Evolutionary conservation across 2,888 invertebrate genomes (phyloP).

Genomic region (Drosophila mimetica): DNA sequence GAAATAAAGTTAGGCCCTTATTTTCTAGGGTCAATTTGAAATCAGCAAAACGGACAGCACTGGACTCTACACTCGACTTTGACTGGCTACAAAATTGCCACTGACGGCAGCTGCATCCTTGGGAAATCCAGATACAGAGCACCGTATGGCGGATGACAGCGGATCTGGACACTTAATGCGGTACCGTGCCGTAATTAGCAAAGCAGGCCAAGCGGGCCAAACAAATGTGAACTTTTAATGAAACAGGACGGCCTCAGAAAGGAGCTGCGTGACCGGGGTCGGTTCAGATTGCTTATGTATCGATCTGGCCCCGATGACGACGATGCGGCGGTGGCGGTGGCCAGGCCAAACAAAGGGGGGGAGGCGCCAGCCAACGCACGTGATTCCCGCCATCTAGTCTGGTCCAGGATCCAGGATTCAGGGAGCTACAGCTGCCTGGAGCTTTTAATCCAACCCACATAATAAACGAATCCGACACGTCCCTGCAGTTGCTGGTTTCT

Average conservation of each 20-base stretch:
- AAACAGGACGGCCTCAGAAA: slow-evolving; percentile 20
- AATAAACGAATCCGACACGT: slow-evolving; percentile 55
- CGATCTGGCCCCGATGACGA: slow-evolving; percentile 20
- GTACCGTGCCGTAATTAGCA: slow-evolving; percentile 35
- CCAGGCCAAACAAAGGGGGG: slow-evolving; percentile 1
- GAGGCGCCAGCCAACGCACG: slow-evolving; percentile 10
- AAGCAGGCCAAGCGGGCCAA: slow-evolving; percentile 21
- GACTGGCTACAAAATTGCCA: not conserved
- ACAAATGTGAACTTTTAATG: slow-evolving; percentile 47
- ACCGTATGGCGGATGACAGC: slow-evolving; percentile 19
- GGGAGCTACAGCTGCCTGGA: slow-evolving; percentile 22
- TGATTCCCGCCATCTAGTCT: slow-evolving; percentile 32
- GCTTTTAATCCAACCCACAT: slow-evolving; percentile 56
- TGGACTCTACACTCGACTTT: not conserved
- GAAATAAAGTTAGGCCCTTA: too few species aligned
- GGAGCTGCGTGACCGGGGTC: slow-evolving; percentile 19
- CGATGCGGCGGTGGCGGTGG: too few species aligned
- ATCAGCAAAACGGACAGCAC: not conserved
- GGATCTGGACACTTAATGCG: slow-evolving; percentile 31
- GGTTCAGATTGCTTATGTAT: slow-evolving; percentile 23
- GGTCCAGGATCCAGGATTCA: not conserved
- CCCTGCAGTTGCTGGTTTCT: slow-evolving; percentile 35
- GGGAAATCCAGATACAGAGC: not conserved
- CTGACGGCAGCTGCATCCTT: slow-evolving; percentile 15
- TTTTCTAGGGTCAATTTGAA: not conserved